These are phyloP conservation scores for Euzetes globulus DNA, from an alignment of 2,888 invertebrate genomes.

Conservation along the genomic window DNA sequence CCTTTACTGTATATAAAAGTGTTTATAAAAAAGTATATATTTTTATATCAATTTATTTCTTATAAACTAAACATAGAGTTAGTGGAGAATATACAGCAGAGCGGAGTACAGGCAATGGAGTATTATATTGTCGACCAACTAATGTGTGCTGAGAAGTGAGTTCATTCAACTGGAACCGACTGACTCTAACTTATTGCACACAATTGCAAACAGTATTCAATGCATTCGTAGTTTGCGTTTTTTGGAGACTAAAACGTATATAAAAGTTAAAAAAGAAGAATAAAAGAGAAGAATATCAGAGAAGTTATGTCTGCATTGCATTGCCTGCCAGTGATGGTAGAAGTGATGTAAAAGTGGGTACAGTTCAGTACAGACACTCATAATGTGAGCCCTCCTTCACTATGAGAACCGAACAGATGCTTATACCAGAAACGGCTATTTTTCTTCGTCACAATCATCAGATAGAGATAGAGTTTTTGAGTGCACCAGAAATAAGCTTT, in stretches of 20 bases:
- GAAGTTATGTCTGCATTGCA: neutral
- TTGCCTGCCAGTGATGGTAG: slow-evolving; percentile 3
- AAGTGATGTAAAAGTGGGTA: neutral
- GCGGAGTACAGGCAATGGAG: neutral
- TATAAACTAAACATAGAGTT: slow-evolving; percentile 7
- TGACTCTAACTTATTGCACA: neutral
- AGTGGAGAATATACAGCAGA: neutral
- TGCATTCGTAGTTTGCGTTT: slow-evolving; percentile 12
- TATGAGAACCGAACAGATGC: slow-evolving; percentile 21
- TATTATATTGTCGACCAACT: slow-evolving; percentile 1
- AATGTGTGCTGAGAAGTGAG: slow-evolving; percentile 8
- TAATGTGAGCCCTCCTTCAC: slow-evolving; percentile 4
- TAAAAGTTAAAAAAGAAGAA: slow-evolving; percentile 11
- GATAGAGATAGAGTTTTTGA: slow-evolving; percentile 16
- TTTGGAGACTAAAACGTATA: neutral
- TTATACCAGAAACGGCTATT: slow-evolving; percentile 21
- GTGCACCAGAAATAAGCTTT: slow-evolving; percentile 11
- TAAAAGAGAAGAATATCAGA: slow-evolving; percentile 9
- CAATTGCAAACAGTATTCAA: neutral
- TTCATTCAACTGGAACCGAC: slow-evolving; percentile 24
- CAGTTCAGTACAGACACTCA: slow-evolving; percentile 1
- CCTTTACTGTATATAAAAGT: no score
- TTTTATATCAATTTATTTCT: neutral
- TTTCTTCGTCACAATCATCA: slow-evolving; percentile 26
- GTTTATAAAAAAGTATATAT: neutral